Evolutionary conservation across 1,140 invertebrate genomes (phyloP).

Genomic region (Aphidius ervi): DNA sequence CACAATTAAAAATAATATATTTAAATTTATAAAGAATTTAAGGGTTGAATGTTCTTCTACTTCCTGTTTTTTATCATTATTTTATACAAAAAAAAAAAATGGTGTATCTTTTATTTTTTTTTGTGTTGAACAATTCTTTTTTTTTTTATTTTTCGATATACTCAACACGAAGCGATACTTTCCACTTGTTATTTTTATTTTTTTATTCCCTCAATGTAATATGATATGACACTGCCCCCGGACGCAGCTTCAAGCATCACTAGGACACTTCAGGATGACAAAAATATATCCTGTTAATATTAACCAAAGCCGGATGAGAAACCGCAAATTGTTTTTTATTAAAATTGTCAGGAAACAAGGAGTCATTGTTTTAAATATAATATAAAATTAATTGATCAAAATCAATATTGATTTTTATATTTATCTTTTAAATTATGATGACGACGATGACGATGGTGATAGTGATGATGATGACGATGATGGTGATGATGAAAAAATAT

Average conservation of each 20-base stretch:
- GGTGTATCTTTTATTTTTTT: constrained; percentile 1
- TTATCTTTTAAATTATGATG: too few species aligned
- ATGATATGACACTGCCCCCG: constrained; percentile 49
- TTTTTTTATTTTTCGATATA: constrained; percentile 22
- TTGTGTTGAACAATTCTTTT: constrained; percentile 17
- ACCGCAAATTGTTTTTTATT: constrained; percentile 42
- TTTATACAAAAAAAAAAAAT: constrained; percentile 5
- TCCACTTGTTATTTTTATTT: constrained; percentile 18
- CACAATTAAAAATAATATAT: constrained; percentile 20
- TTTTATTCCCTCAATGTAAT: constrained; percentile 28
- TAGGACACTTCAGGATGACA: constrained; percentile 48
- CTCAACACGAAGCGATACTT: constrained; percentile 8
- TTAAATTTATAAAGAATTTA: constrained; percentile 38
- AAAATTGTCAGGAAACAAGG: background rate
- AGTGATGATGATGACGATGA: too few species aligned
- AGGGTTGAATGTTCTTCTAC: constrained; percentile 49
- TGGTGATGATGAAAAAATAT: too few species aligned
- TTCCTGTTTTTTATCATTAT: constrained; percentile 41
- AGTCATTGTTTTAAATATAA: background rate
- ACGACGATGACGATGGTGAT: too few species aligned
- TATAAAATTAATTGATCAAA: too few species aligned
- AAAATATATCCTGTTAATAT: constrained; percentile 49
- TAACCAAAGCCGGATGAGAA: constrained; percentile 46
- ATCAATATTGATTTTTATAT: too few species aligned
- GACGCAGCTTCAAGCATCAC: constrained; percentile 30